A percentile compares a stretch with the other conserved stretches of the same genome.
These are phyloP conservation scores for Episyrphus balteatus DNA, from an alignment of 1,140 invertebrate species.

Conservation along the genomic window DNA sequence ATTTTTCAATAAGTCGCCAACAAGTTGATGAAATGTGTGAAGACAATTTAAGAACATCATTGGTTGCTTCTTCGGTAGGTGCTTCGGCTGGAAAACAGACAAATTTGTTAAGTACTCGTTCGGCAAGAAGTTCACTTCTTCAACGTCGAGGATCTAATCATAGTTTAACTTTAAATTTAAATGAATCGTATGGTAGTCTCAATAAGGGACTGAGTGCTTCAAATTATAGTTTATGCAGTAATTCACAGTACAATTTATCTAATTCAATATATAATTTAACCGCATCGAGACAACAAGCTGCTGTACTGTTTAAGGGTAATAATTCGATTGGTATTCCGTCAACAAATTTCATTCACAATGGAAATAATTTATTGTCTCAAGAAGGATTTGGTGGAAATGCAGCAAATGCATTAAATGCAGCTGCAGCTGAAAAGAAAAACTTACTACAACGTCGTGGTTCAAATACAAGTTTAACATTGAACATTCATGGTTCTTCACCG, in stretches of 20 bases:
- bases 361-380: neutral
- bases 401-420: neutral
- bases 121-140: constrained; percentile 30
- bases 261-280: constrained; percentile 5
- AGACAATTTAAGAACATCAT: constrained; percentile 22
- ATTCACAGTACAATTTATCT: neutral
- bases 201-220: constrained; percentile 22
- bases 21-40: neutral
- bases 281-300: too few relatives aligned
- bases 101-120: constrained; percentile 3
- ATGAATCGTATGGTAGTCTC: constrained; percentile 13
- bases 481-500: constrained; percentile 39
- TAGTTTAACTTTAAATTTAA: constrained; percentile 55
- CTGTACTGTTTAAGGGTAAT: neutral
- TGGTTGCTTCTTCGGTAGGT: constrained; percentile 18
- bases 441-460: constrained; percentile 73
- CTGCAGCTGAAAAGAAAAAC: constrained; percentile 44
- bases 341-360: neutral
- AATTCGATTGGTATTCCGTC: neutral
- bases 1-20: constrained; percentile 37
- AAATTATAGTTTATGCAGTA: constrained; percentile 23
- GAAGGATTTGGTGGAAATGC: neutral
- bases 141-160: constrained; percentile 51
- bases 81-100: constrained; percentile 15
- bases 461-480: constrained; percentile 71